These are phyloP conservation scores for Plemyria rubiginata DNA, from an alignment of 2,888 invertebrate genomes.

Conservation along the genomic window DNA sequence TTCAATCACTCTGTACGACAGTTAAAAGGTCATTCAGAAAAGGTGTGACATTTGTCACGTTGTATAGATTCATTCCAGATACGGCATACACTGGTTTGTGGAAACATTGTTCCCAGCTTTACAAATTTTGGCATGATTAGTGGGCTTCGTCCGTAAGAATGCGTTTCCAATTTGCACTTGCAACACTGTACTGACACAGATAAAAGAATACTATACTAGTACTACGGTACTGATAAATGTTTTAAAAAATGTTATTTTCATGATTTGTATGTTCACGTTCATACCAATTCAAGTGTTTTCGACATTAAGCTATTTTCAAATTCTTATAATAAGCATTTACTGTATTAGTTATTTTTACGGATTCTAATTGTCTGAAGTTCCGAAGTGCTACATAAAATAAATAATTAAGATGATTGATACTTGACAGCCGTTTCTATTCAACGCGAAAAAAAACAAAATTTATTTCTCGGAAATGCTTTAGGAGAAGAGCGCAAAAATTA, in stretches of 20 bases:
- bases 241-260: too few relatives aligned
- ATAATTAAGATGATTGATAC: too few relatives aligned
- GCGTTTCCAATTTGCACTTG: neutral
- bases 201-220: too few relatives aligned
- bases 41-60: neutral
- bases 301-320: neutral
- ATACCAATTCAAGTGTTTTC: neutral
- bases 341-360: neutral
- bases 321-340: too few relatives aligned
- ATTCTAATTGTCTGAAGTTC: too few relatives aligned
- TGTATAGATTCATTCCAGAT: neutral
- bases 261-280: too few relatives aligned
- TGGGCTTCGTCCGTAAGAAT: neutral
- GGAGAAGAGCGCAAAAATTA: neutral
- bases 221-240: too few relatives aligned
- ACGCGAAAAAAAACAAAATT: neutral
- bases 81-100: conserved; percentile 1
- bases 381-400: too few relatives aligned
- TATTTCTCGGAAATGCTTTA: neutral
- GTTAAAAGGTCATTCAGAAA: conserved; percentile 7
- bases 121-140: conserved; percentile 2
- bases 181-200: too few relatives aligned
- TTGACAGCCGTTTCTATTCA: too few relatives aligned
- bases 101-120: conserved; percentile 2
- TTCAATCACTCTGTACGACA: conserved; percentile 90